Percentiles rank a stretch among this genome's conserved stretches.
Conservation (phyloP, 2,113 vertebrate species). For the Ictalurus punctatus region DNA sequence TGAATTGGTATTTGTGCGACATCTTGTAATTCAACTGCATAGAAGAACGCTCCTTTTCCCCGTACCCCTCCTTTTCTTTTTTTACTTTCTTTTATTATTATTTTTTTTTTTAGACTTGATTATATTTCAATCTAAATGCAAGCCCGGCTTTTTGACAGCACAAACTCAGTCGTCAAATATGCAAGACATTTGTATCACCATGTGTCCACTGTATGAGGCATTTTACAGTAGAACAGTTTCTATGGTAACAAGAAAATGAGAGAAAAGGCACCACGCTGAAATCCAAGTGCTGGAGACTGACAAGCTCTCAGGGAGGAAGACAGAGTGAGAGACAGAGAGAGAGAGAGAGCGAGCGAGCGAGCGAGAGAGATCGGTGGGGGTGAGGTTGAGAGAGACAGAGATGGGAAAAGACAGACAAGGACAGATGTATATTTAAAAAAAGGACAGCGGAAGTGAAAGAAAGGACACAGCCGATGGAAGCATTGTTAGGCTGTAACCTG, state of each 20-base stretch:
- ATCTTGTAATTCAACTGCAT: not conserved
- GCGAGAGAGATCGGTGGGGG: not conserved
- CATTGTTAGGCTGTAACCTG: conserved; percentile 41
- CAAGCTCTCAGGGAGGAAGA: conserved; percentile 32
- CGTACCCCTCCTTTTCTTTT: not conserved
- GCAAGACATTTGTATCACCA: conserved; percentile 41
- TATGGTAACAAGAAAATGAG: conserved; percentile 54
- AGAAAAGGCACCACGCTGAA: conserved; percentile 41
- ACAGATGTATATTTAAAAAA: not conserved
- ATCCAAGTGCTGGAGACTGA: conserved; percentile 47
- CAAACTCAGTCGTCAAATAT: conserved; percentile 46
- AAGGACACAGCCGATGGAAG: conserved; percentile 35
- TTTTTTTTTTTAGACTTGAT: not conserved
- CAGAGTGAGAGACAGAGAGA: not conserved
- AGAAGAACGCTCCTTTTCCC: not conserved
- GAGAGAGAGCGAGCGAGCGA: not conserved
- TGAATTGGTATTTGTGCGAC: not conserved
- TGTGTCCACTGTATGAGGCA: conserved; percentile 50
- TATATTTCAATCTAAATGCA: conserved; percentile 23
- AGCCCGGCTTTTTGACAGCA: conserved; percentile 14
- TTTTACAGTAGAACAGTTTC: conserved; percentile 56
- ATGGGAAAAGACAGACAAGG: not conserved
- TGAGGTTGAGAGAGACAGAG: not conserved
- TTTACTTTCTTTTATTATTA: not conserved
- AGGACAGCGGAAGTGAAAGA: not conserved